Evolutionary conservation across 2,888 invertebrate species (phyloP).

Genomic region (Caenorhabditis wallacei): DNA sequence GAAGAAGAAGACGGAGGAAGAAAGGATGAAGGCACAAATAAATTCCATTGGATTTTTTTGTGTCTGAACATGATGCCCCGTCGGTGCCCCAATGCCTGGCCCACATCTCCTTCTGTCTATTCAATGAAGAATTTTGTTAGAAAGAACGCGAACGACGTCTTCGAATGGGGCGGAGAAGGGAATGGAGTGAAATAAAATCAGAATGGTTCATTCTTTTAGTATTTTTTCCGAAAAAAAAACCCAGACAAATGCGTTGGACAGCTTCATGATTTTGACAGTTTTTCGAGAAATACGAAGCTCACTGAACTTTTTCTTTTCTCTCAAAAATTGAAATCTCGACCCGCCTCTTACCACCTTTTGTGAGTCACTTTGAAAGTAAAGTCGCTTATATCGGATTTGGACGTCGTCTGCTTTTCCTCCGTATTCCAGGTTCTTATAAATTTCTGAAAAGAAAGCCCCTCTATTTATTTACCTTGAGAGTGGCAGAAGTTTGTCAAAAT

Average conservation of each 20-base stretch:
- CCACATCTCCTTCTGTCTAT: slow-evolving; percentile 40
- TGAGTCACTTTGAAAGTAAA: slow-evolving; percentile 50
- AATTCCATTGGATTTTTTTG: slow-evolving; percentile 46
- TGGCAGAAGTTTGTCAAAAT: slow-evolving; percentile 14
- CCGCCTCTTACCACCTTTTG: slow-evolving; percentile 22
- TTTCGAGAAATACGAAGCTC: slow-evolving; percentile 17
- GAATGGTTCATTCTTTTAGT: slow-evolving; percentile 28
- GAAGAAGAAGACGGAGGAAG: not conserved
- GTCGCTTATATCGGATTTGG: slow-evolving; percentile 38
- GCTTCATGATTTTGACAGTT: slow-evolving; percentile 55
- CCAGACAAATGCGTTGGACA: slow-evolving; percentile 48
- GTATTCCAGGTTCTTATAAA: slow-evolving; percentile 31
- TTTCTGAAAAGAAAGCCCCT: slow-evolving; percentile 29
- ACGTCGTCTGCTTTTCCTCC: not conserved
- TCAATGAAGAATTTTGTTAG: slow-evolving; percentile 53
- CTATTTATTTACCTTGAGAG: slow-evolving; percentile 26
- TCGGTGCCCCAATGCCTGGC: slow-evolving; percentile 18
- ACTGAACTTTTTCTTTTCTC: slow-evolving; percentile 31
- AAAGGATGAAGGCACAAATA: slow-evolving; percentile 41
- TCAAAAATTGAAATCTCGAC: slow-evolving; percentile 11
- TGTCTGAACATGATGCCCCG: slow-evolving; percentile 47
- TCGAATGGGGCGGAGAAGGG: slow-evolving; percentile 38
- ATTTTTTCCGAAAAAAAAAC: slow-evolving; percentile 21
- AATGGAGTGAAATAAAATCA: not conserved
- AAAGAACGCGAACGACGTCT: slow-evolving; percentile 50